Evolutionary conservation across 2,888 invertebrate species (phyloP).

Genomic region (Campoplex nolae): DNA sequence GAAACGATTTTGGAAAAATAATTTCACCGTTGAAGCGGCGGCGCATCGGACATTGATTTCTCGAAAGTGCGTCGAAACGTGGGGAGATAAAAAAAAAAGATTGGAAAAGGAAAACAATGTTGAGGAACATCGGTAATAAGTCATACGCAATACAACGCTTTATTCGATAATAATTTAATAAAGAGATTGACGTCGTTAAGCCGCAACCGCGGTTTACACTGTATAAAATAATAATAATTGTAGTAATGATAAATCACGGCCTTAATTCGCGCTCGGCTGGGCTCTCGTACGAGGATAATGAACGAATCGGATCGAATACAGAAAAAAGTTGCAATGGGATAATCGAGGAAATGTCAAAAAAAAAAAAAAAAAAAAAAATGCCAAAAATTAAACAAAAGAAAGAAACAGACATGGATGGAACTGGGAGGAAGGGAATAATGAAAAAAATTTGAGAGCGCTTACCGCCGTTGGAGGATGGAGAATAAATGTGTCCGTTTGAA

Average conservation of each 20-base stretch:
- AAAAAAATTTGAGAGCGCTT: too few relatives aligned
- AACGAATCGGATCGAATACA: slow-evolving; percentile 38
- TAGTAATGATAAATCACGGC: slow-evolving; percentile 72
- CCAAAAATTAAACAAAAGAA: slow-evolving; percentile 4
- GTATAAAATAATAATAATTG: slow-evolving; percentile 57
- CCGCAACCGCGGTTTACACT: slow-evolving; percentile 76
- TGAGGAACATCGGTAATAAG: slow-evolving; percentile 43
- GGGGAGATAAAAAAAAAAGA: too few relatives aligned
- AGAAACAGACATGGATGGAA: slow-evolving; percentile 10
- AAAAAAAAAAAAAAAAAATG: background rate
- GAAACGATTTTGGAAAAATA: too few relatives aligned
- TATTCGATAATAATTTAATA: slow-evolving; percentile 81
- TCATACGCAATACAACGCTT: slow-evolving; percentile 39
- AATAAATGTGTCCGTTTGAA: too few relatives aligned
- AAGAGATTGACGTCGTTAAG: slow-evolving; percentile 75
- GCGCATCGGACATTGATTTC: too few relatives aligned
- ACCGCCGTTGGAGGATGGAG: too few relatives aligned
- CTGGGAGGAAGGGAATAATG: background rate
- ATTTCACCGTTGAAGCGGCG: too few relatives aligned
- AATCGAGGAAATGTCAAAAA: too few relatives aligned
- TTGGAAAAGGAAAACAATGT: background rate
- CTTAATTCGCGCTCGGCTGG: slow-evolving; percentile 38
- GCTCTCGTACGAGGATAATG: background rate
- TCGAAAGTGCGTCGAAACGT: too few relatives aligned
- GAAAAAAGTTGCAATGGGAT: slow-evolving; percentile 18